Conservation (phyloP, 53 echinoderm and acorn worm species). For the Pentamera pediparva region DNA sequence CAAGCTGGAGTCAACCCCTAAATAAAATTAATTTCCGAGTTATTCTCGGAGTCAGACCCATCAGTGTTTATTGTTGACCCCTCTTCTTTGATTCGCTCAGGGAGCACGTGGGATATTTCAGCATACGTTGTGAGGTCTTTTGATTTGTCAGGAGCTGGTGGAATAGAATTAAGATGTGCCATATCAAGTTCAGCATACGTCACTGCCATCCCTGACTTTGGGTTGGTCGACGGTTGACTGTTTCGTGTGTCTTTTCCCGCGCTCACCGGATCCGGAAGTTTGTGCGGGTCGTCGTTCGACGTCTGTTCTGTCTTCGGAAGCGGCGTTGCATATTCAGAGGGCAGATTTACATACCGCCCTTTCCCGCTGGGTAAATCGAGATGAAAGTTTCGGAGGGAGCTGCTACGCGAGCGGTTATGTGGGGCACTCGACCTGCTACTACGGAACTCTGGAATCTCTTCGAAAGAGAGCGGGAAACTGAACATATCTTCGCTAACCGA, state of each 20-base stretch:
- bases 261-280: neutral
- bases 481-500: constrained; percentile 16
- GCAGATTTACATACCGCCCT: constrained; percentile 9
- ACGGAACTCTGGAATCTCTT: constrained; percentile 3
- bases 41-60: neutral
- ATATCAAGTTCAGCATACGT: constrained; percentile 24
- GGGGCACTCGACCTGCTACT: neutral
- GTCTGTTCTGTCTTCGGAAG: neutral
- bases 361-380: neutral
- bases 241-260: neutral
- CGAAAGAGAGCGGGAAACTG: constrained; percentile 11
- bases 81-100: neutral
- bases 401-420: neutral
- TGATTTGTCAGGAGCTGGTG: neutral
- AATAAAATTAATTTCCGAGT: constrained; percentile 3
- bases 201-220: neutral
- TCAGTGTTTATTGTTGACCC: neutral
- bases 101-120: constrained; percentile 4
- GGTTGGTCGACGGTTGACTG: neutral
- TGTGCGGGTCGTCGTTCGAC: neutral
- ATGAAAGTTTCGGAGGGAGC: constrained; percentile 1
- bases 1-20: neutral
- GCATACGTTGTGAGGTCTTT: constrained; percentile 1
- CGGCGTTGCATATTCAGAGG: neutral
- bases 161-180: neutral